These are phyloP conservation scores for Geococcyx californianus DNA, from an alignment of 2,113 vertebrate genomes.

Conservation along the genomic window DNA sequence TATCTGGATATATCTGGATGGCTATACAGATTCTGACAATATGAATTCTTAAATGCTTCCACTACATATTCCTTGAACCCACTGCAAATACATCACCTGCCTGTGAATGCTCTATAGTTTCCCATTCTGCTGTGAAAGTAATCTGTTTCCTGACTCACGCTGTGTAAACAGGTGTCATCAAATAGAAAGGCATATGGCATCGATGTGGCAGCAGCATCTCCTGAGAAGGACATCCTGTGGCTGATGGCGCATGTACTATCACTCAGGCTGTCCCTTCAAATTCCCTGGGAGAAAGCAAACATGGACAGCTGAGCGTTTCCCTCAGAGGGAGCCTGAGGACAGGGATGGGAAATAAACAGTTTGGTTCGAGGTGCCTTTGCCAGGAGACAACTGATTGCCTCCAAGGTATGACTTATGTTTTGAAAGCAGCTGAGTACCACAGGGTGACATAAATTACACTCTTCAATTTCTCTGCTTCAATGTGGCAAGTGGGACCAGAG, in stretches of 20 bases:
- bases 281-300: background rate
- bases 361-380: background rate
- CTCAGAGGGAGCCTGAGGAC: background rate
- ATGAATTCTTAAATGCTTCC: background rate
- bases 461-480: background rate
- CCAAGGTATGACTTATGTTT: background rate
- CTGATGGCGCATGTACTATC: background rate
- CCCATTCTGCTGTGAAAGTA: slow-evolving; percentile 18
- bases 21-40: background rate
- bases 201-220: slow-evolving; percentile 5
- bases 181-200: slow-evolving; percentile 63
- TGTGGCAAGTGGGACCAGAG: background rate
- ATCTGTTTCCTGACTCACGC: slow-evolving; percentile 38
- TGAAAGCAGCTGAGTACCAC: background rate
- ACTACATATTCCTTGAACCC: background rate
- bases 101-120: background rate
- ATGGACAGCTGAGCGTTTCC: background rate
- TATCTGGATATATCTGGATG: background rate
- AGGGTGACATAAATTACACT: background rate
- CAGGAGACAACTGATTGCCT: background rate
- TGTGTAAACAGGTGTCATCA: slow-evolving; percentile 57
- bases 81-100: background rate
- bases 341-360: background rate
- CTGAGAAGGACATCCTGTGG: slow-evolving; percentile 4
- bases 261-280: background rate